phyloP scores from a whole-genome alignment of 2,888 invertebrate genomes.

The Sipunculus nudus region DNA sequence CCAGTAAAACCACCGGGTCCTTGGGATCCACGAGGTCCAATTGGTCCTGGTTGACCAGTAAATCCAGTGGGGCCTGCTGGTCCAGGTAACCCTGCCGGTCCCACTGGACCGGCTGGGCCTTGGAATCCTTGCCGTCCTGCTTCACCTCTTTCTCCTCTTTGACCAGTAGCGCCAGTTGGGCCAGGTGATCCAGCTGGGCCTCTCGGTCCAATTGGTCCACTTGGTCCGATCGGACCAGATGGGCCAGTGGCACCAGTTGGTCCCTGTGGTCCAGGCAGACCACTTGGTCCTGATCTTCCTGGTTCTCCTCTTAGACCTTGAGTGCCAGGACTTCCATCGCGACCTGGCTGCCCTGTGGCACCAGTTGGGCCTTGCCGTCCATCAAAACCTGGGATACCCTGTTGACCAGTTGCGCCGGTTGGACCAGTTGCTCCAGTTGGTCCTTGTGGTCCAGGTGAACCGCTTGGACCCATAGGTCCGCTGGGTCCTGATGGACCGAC shows the following conservation, averaged over 20 bases:
- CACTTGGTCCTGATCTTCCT: slow-evolving; percentile 23
- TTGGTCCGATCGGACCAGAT: slow-evolving; percentile 18
- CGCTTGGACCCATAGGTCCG: slow-evolving; percentile 26
- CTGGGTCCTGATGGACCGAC: slow-evolving; percentile 22
- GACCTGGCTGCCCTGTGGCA: slow-evolving; percentile 21
- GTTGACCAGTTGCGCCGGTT: slow-evolving; percentile 23
- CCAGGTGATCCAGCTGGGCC: slow-evolving; percentile 25
- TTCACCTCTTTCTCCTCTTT: slow-evolving; percentile 11
- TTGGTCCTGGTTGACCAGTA: too few relatives aligned
- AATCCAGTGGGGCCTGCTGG: slow-evolving; percentile 15
- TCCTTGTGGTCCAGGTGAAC: slow-evolving; percentile 30
- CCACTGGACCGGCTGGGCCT: slow-evolving; percentile 7
- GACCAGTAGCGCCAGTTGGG: slow-evolving; percentile 28
- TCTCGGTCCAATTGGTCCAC: slow-evolving; percentile 8
- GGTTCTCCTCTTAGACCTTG: slow-evolving; percentile 27
- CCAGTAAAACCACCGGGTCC: too few relatives aligned
- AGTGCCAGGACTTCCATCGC: slow-evolving; percentile 26
- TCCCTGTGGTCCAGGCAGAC: slow-evolving; percentile 33
- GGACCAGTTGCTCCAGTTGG: slow-evolving; percentile 22
- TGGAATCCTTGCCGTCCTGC: slow-evolving; percentile 8
- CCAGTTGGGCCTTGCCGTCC: slow-evolving; percentile 24
- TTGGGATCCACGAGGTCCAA: too few relatives aligned
- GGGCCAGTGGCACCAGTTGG: slow-evolving; percentile 26
- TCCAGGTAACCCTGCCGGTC: slow-evolving; percentile 25
- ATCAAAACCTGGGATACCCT: slow-evolving; percentile 17